Conservation (phyloP, 2,888 invertebrate species). For the Zaprionus obscuricornis region DNA sequence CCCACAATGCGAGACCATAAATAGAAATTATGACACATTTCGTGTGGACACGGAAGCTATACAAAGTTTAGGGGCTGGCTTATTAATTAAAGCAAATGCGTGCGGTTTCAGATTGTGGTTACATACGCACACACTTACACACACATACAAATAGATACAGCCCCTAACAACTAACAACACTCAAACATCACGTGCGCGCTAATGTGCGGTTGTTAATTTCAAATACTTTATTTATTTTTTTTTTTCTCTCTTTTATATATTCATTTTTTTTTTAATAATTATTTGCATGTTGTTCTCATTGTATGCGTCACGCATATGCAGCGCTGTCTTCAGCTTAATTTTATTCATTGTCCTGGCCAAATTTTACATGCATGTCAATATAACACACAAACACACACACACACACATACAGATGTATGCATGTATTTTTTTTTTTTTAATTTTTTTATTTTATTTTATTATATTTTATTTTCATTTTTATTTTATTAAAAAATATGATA, state of each 20-base stretch:
- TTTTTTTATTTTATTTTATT: slow-evolving; percentile 39
- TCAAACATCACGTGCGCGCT: slow-evolving; percentile 35
- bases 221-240: slow-evolving; percentile 21
- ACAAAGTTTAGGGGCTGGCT: slow-evolving; percentile 55
- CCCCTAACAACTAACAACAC: too few relatives aligned
- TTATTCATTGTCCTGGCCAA: slow-evolving; percentile 43
- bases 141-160: background rate
- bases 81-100: slow-evolving; percentile 72
- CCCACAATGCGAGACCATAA: slow-evolving; percentile 59
- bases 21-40: slow-evolving; percentile 76
- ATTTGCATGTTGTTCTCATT: slow-evolving; percentile 44
- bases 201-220: slow-evolving; percentile 44
- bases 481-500: slow-evolving; percentile 39
- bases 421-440: too few relatives aligned
- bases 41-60: slow-evolving; percentile 65
- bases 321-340: slow-evolving; percentile 27
- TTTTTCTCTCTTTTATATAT: too few relatives aligned
- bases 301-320: slow-evolving; percentile 50
- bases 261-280: slow-evolving; percentile 39
- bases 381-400: background rate
- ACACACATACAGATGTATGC: background rate
- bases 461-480: slow-evolving; percentile 4
- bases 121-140: background rate
- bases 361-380: too few relatives aligned
- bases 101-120: slow-evolving; percentile 67